Evolutionary conservation across 1,140 invertebrate genomes (phyloP), one percentile per base, ranked within the genome.

Genomic region (Papilio dardanus): DNA sequence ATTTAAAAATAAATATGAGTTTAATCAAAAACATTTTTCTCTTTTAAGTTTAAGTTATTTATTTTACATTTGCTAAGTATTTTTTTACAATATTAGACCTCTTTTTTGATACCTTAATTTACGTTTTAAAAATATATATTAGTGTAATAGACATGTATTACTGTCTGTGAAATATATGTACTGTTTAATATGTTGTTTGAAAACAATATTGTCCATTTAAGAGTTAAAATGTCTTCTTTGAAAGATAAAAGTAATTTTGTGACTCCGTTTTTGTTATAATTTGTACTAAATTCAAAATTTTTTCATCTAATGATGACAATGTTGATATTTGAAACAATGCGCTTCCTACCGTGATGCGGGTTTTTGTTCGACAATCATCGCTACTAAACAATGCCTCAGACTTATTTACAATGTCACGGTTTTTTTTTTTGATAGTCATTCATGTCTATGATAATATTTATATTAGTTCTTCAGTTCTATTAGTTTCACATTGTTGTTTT

Each of bases 331-430:
- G 2, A 62, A 62, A 62, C 54, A 62, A 62, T 62, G 54, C 30
- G 24, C 24, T 62, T 28, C 54, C 54, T 62, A 14, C 30, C 30
- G 54, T 62, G 12, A 62, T 62, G 54, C 54, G 54, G 54, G 54
- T 62, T 62, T 62, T 62, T 62, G 54, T 62, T 62, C 16, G 30
- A 62, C 54, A 62, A 62, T 62, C 21, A 62, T 62, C 6, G 54
- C 54, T 58, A 4, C 54, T 14, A 62, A 62, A 58, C 50, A 58
- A 28, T 28, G 54, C 28, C 5, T 62, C 54, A 14, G 12, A 62
- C n/a, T n/a, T n/a, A 62, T 28, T 62, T 24, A 62, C 54, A 62
- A 28, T 62, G 54, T 62, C 54, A 62, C 12, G 24, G 54, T 12
- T 30, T 62, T 62, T 62, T 28, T 28, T 0, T 8, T 28, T 21